phyloP scores from a whole-genome alignment of 1,140 invertebrate species.

The Hypsibius dujardini region DNA sequence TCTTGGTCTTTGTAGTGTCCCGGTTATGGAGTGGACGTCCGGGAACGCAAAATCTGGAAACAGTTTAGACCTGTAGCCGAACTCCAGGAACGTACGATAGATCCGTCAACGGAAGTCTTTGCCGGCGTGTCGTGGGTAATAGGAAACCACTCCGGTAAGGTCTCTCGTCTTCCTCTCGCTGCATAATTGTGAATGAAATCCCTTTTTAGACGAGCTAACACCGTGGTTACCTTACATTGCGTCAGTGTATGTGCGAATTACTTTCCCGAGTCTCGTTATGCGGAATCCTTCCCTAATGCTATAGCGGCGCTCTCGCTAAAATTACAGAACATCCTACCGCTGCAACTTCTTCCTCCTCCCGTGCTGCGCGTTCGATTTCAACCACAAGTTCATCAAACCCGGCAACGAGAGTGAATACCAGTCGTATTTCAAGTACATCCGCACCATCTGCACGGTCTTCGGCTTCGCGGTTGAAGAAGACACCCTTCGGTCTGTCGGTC shows the following conservation, averaged over 20 bases:
- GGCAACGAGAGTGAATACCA: constrained; percentile 45
- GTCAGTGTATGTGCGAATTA: constrained; percentile 35
- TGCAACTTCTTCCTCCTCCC: constrained; percentile 70
- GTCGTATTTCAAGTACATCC: constrained; percentile 62
- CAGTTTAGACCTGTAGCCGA: constrained; percentile 38
- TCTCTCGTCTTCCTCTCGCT: not conserved
- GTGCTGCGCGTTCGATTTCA: constrained; percentile 80
- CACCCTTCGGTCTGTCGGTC: constrained; percentile 33
- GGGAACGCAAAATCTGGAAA: constrained; percentile 75
- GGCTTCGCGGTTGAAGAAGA: constrained; percentile 59
- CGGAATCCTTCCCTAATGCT: too few relatives aligned
- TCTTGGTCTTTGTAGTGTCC: constrained; percentile 31
- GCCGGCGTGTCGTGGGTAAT: constrained; percentile 77
- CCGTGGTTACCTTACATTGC: constrained; percentile 92
- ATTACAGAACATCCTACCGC: constrained; percentile 34
- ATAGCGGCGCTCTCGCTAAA: too few relatives aligned
- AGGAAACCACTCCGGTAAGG: constrained; percentile 93
- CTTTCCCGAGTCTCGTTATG: too few relatives aligned
- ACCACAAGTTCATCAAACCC: constrained; percentile 52
- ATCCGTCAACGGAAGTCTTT: constrained; percentile 50
- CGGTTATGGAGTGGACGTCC: constrained; percentile 76
- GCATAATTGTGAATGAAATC: too few relatives aligned
- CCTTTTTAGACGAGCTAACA: constrained; percentile 42
- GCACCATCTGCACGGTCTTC: constrained; percentile 47
- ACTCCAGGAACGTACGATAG: constrained; percentile 39